phyloP scores from a whole-genome alignment of 1,140 invertebrate species.

The Nymphalis io region DNA sequence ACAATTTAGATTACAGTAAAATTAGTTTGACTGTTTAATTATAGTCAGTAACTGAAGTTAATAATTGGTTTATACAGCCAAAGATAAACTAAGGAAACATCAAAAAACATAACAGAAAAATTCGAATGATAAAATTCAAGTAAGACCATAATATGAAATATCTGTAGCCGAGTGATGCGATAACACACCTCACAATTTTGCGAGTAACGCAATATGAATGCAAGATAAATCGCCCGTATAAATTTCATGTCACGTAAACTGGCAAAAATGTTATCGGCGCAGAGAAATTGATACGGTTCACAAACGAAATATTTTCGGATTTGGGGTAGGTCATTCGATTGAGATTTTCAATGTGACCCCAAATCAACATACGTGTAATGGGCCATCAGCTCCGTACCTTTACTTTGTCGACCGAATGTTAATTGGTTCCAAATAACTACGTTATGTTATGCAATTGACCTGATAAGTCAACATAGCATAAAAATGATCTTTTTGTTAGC shows the following conservation, averaged over 20 bases:
- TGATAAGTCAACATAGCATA: not conserved
- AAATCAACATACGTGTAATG: conserved; percentile 15
- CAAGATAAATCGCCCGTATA: conserved; percentile 75
- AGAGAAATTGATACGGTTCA: conserved; percentile 68
- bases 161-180: conserved; percentile 56
- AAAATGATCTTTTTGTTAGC: no score
- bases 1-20: no score
- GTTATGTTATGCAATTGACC: no score
- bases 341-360: conserved; percentile 39
- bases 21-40: no score
- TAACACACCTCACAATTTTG: conserved; percentile 70
- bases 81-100: not conserved
- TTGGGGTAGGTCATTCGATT: conserved; percentile 61
- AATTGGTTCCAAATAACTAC: not conserved
- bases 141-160: conserved; percentile 48
- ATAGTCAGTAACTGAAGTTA: no score
- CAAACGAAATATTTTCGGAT: conserved; percentile 60
- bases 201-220: conserved; percentile 72
- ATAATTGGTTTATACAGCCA: not conserved
- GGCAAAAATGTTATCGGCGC: conserved; percentile 74
- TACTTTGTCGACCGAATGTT: conserved; percentile 9
- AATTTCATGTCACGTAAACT: conserved; percentile 77
- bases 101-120: conserved; percentile 11
- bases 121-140: conserved; percentile 45
- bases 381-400: conserved; percentile 13